Conservation (phyloP, 2,888 invertebrate species). For the Parelbella ahira region DNA sequence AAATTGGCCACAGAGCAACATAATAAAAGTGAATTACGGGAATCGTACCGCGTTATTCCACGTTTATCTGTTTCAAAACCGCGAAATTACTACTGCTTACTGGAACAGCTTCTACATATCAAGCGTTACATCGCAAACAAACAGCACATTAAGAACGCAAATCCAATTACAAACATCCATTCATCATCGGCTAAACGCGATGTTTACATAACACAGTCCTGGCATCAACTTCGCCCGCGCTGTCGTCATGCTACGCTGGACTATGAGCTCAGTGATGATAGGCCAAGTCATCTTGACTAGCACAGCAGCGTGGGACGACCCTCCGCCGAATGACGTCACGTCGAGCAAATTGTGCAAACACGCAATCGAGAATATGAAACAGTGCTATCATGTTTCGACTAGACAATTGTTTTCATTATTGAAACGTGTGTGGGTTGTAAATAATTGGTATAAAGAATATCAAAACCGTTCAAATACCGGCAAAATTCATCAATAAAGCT, state of each 20-base stretch:
- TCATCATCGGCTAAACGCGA: slow-evolving; percentile 3
- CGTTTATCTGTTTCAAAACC: slow-evolving; percentile 1
- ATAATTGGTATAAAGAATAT: no score
- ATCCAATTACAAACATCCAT: slow-evolving; percentile 16
- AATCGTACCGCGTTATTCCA: no score
- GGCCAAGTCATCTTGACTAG: no score
- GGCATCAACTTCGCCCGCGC: no score
- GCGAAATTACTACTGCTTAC: slow-evolving; percentile 7
- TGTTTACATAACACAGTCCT: slow-evolving; percentile 21
- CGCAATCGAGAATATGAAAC: background rate
- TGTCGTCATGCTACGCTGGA: no score
- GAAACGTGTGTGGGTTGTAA: slow-evolving; percentile 6
- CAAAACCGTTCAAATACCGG: no score
- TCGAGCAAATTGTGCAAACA: slow-evolving; percentile 1
- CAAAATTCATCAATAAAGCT: no score
- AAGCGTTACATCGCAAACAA: slow-evolving; percentile 13
- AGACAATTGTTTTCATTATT: slow-evolving; percentile 14
- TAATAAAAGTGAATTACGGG: no score
- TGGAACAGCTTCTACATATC: slow-evolving; percentile 8
- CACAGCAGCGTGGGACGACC: no score
- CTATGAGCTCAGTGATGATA: no score
- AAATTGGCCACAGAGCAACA: no score
- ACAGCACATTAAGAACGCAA: slow-evolving; percentile 11
- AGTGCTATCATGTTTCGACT: slow-evolving; percentile 12
- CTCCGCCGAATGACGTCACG: no score